Evolutionary conservation across 2,797 vertebrate species (phyloP).

Genomic region (Astyanax mexicanus): DNA sequence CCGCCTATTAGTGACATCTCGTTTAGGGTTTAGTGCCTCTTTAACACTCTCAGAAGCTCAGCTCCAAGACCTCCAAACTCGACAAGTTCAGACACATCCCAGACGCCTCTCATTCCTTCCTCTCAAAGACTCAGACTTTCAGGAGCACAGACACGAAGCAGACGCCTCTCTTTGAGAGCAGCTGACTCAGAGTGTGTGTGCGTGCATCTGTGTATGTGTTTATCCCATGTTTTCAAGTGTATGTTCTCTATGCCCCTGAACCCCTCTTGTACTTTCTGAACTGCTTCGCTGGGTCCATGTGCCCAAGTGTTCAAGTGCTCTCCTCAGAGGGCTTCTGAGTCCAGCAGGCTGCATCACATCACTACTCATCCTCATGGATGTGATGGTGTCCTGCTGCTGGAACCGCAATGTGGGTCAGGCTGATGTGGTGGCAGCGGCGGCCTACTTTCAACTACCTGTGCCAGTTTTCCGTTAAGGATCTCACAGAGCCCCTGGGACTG

Average conservation of each 20-base stretch:
- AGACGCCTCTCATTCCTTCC: slow-evolving; percentile 15
- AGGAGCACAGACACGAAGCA: slow-evolving; percentile 29
- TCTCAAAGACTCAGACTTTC: slow-evolving; percentile 9
- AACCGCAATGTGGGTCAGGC: slow-evolving; percentile 50
- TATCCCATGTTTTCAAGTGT: background rate
- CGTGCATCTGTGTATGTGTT: background rate
- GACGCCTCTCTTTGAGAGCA: slow-evolving; percentile 12
- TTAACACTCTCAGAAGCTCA: slow-evolving; percentile 6
- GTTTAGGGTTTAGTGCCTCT: no score
- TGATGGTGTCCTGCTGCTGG: slow-evolving; percentile 25
- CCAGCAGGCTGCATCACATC: slow-evolving; percentile 26
- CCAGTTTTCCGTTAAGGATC: slow-evolving; percentile 37
- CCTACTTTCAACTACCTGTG: slow-evolving; percentile 59
- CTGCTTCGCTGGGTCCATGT: slow-evolving; percentile 10
- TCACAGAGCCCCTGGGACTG: slow-evolving; percentile 36
- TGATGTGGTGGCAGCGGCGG: slow-evolving; percentile 42
- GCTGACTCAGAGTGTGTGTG: background rate
- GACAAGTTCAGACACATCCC: slow-evolving; percentile 24
- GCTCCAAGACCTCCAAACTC: slow-evolving; percentile 20
- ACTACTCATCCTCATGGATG: slow-evolving; percentile 46
- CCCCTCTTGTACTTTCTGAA: slow-evolving; percentile 5
- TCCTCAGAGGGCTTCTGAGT: slow-evolving; percentile 1
- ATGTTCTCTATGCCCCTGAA: slow-evolving; percentile 11
- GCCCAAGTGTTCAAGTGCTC: slow-evolving; percentile 19
- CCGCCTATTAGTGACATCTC: no score